Evolutionary conservation across 2,113 vertebrate species (phyloP).

Genomic region (Brachionichthys hirsutus): DNA sequence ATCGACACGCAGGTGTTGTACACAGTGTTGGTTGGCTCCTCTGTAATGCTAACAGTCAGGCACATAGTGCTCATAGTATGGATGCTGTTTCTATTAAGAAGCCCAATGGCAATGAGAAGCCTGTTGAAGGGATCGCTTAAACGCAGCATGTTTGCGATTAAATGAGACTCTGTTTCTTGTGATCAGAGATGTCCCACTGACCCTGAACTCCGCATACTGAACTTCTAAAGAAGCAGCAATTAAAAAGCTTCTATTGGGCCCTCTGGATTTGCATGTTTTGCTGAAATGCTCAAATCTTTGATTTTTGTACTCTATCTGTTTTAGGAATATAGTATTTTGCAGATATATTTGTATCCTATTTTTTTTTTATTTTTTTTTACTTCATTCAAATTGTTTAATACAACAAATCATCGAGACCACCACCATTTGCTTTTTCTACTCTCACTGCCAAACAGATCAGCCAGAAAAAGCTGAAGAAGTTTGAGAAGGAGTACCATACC

Average conservation of each 20-base stretch:
- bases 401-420: neutral
- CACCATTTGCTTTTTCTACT: conserved; percentile 1
- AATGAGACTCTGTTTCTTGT: conserved; percentile 12
- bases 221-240: no score
- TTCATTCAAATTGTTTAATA: no score
- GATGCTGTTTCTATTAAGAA: conserved; percentile 7
- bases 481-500: conserved; percentile 94
- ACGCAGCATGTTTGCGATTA: conserved; percentile 8
- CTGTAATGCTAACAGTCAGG: conserved; percentile 1
- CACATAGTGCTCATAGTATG: conserved; percentile 13
- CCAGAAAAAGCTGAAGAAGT: conserved; percentile 98
- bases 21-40: neutral
- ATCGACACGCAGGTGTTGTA: neutral
- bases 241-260: no score
- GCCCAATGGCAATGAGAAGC: conserved; percentile 20
- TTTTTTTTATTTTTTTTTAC: no score
- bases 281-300: no score
- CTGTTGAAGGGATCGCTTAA: conserved; percentile 18
- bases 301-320: no score
- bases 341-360: no score
- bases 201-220: neutral
- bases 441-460: conserved; percentile 83
- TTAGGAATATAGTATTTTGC: no score
- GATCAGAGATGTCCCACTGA: neutral
- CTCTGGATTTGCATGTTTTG: no score